Base-by-base conservation (phyloP, 2,888 invertebrate species). In the Rhagophthalmus giganteus region DNA sequence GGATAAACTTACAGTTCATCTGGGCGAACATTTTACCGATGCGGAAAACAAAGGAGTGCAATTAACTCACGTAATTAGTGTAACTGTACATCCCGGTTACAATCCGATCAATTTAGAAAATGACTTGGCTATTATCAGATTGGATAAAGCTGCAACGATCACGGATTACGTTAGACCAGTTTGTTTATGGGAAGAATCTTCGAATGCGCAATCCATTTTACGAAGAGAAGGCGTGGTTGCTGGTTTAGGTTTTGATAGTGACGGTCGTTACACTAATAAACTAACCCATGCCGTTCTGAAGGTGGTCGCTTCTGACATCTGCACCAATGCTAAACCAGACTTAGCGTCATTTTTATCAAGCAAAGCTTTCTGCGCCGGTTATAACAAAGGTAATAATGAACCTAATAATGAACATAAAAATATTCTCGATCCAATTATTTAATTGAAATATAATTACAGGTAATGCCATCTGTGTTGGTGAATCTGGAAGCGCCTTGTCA, bases 241-340 rank as follows among this genome's bases (percentile, higher is more conserved):
- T 16, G 73, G 73, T 9, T 72, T 71, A 63, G 83, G 83, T 13
- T 81, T 79, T 61, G 81, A 82, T 62, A 80, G 81, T 55, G 78
- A 76, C 0, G 78, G 79, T 24, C 74, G 76, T 12, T 76, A 81
- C 1, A 76, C 80, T 2, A 77, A 81, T 61, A 79, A 79, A 51
- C 67, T 83, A 28, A 78, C 76, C 46, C 72, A 80, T 40, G 79
- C 81, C 0, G 75, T 79, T 57, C 81, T 84, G 81, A 82, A 83
- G 0, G 76, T 83, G 3, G 81, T 83, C 0, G 77, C 79, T 58
- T 78, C 79, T 37, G 76, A 78, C 58, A 79, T 78, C 6, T 84
- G 84, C 66, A 76, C 83, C 57, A 73, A 80, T 42, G 82, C 82
- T 0, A 79, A 81, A 67, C 78, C 79, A 60, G 80, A 81, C 32